Evolutionary conservation across 2,797 vertebrate species (phyloP), one percentile per base, ranked within the genome.

Genomic region (Enoplosus armatus): DNA sequence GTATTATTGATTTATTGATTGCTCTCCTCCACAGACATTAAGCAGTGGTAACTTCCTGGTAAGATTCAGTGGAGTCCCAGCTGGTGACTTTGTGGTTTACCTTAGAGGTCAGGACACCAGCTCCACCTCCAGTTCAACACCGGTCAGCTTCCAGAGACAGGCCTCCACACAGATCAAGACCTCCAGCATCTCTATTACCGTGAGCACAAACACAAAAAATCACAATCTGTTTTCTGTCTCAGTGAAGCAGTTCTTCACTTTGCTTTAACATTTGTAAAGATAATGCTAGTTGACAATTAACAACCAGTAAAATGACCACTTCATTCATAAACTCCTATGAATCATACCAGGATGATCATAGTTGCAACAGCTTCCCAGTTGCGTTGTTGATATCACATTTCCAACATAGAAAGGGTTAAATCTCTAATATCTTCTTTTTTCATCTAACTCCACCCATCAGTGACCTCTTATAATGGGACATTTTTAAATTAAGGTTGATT

Each of bases 81-180:
- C 72, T 27, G 90, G 91, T 2, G 64, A 85, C 1, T 95, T 86
- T 75, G 75, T 77, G 75, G 35, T 95, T 8, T 71, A 37, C 9
- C 37, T 95, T 33, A 86, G 9, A 39, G 95, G 93, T 77, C 72
- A 89, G 53, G 84, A 80, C 47, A 68, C n/a, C 37, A 48, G 63
- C 74, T 66, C 68, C 35, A 33, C 72, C 14, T 83, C 89, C 67
- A 85, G 59, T 67, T 51, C 88, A 10, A 41, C 37, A 10, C 0
- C 4, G 0, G 69, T 1, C 33, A 33, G 3, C 47, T 94, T 95
- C 80, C 93, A 95, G 82, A 89, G 95, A 69, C 93, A 95, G 64
- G 91, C 91, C 9, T 37, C 85, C 63, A 94, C 93, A 4, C 84
- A 54, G 51, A 72, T 93, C 41, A 90, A 58, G 78, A 75, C 90